Conservation (phyloP, 2,888 invertebrate species). For the Bimastos eiseni region DNA sequence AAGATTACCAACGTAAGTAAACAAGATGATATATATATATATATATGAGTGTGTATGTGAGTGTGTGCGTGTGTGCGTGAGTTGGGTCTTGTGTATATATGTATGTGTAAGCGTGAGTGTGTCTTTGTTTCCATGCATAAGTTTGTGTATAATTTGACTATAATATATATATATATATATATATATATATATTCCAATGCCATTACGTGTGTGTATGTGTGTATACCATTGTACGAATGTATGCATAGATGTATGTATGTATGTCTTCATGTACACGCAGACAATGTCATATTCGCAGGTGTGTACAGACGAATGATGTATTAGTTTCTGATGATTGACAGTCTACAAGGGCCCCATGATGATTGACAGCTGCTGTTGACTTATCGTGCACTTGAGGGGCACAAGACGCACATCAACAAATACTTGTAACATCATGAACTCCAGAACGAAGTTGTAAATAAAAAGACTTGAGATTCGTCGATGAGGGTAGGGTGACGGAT, state of each 20-base stretch:
- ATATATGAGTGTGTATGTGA: too few relatives aligned
- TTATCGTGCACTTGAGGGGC: not conserved
- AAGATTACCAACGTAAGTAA: too few relatives aligned
- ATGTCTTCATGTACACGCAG: too few relatives aligned
- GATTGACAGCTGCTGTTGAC: not conserved
- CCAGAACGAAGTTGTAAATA: not conserved
- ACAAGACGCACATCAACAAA: not conserved
- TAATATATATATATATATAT: too few relatives aligned
- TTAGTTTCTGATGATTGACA: not conserved
- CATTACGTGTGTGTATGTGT: not conserved
- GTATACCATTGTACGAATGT: not conserved
- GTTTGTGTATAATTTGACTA: too few relatives aligned
- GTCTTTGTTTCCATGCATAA: too few relatives aligned
- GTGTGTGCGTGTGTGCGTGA: too few relatives aligned
- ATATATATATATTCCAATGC: not conserved
- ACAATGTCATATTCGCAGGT: not conserved
- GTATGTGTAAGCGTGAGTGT: too few relatives aligned
- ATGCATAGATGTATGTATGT: not conserved
- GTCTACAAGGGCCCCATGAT: not conserved
- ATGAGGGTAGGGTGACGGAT: not conserved
- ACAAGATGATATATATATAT: too few relatives aligned
- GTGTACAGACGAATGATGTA: not conserved
- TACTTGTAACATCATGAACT: not conserved
- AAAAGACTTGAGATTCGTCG: not conserved
- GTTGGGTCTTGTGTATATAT: too few relatives aligned